Percentiles rank a stretch among this genome's conserved stretches.
Conservation (phyloP, 2,888 invertebrate species). For the Leptopterna dolabrata region DNA sequence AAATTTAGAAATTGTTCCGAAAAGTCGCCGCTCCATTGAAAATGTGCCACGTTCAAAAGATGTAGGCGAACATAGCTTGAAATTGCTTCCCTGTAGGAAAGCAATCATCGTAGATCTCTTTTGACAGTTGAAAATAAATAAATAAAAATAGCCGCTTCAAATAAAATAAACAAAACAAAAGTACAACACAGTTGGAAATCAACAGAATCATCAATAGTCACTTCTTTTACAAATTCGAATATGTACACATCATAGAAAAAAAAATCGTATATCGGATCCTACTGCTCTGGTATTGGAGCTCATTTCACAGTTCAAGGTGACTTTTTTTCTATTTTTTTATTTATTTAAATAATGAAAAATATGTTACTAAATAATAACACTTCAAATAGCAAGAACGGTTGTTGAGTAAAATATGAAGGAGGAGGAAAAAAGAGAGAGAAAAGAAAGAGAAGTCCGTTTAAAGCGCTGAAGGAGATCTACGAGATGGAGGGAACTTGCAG, state of each 20-base stretch:
- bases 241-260: conserved; percentile 31
- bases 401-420: no score
- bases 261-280: conserved; percentile 24
- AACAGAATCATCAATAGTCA: background rate
- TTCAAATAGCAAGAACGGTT: background rate
- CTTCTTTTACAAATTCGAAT: conserved; percentile 8
- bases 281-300: background rate
- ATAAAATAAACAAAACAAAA: conserved; percentile 18
- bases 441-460: background rate
- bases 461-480: conserved; percentile 29
- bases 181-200: background rate
- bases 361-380: background rate
- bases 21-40: background rate
- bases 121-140: background rate
- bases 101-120: conserved; percentile 13
- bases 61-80: background rate
- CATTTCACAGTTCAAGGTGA: background rate
- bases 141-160: conserved; percentile 22
- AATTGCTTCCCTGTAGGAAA: background rate
- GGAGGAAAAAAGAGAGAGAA: background rate
- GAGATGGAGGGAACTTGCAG: background rate
- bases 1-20: conserved; percentile 34
- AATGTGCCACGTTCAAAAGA: background rate
- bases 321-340: background rate
- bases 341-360: background rate